Evolutionary conservation across 2,888 invertebrate genomes (phyloP), one percentile per base, ranked within the genome.

Genomic region (Drosophila cognata): DNA sequence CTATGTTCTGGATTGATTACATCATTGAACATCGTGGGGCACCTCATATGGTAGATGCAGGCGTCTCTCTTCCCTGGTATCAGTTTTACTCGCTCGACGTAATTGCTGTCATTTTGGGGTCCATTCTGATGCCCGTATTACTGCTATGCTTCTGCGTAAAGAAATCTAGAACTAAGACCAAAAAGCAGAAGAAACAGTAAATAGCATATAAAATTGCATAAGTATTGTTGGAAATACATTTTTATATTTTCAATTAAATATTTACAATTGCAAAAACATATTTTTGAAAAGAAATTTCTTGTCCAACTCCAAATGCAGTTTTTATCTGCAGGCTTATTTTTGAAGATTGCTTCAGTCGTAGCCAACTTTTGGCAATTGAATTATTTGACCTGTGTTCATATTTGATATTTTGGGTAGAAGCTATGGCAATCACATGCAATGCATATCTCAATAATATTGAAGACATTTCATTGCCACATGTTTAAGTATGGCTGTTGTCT

Each of bases 1-100:
- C 93, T 0, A 88, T 92, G 65, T 93, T 90, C 72, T 93, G 93
- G 93, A 89, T 92, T 16, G 92, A 93, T 29, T 93, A 93, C 64
- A 89, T 92, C 5, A 87, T 93, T 4, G 81, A 91, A 21, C 90
- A 93, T 68, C 90, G 91, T 8, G 93, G 93, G 0, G 93, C 92
- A 0, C 79, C 86, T 0, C 92, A 92, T 43, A 53, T 93, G 31
- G 80, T 89, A 4, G 83, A 92, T 0, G 86, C 91, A 0, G 91
- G 91, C 2, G 60, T 84, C 6, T 81, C 91, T 36, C 68, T 93
- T 1, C 46, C 79, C 4, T 93, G 92, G 92, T 93, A 91, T 61
- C 86, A 92, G 61, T 91, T 91, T 38, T 91, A 92, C 70, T 74
- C 92, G 18, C 8, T 93, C 8, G 93, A 92, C 66, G 74, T 92